Evolutionary conservation across 2,113 vertebrate species (phyloP).

Genomic region (Pionites leucogaster): DNA sequence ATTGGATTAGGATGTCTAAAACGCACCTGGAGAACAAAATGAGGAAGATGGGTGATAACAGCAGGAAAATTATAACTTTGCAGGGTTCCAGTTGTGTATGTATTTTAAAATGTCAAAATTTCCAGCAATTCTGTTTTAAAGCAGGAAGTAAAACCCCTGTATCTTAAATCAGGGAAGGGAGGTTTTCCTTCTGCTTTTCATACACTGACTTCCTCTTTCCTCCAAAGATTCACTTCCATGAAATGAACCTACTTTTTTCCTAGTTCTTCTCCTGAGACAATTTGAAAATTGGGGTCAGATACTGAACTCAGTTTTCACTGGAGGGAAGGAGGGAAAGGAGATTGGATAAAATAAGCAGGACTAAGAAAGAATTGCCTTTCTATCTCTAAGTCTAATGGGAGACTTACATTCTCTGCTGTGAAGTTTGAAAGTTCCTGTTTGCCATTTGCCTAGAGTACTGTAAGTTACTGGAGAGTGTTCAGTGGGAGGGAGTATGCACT

Average conservation of each 20-base stretch:
- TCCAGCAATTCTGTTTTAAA: not conserved
- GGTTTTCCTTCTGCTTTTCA: not conserved
- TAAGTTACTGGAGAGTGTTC: not conserved
- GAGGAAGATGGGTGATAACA: not conserved
- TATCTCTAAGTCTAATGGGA: not conserved
- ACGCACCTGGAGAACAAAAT: not conserved
- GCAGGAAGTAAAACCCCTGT: rapidly evolving
- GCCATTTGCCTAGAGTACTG: not conserved
- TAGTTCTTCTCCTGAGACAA: not conserved
- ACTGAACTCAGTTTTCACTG: not conserved
- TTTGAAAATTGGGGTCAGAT: not conserved
- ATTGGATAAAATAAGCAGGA: not conserved
- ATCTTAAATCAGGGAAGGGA: not conserved
- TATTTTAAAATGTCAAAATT: not conserved
- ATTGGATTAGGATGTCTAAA: not conserved
- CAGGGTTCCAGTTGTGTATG: not conserved
- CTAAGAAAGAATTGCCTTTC: not conserved
- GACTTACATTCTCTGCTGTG: not conserved
- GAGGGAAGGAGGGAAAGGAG: not conserved
- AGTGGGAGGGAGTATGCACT: not conserved
- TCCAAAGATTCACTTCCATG: not conserved
- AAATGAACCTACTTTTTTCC: not conserved
- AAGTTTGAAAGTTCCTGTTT: not conserved
- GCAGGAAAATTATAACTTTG: not conserved
- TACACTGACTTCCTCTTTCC: not conserved